Evolutionary conservation across 2,888 invertebrate genomes (phyloP), one percentile per base, ranked within the genome.

Genomic region (Drosophila paucipuncta): DNA sequence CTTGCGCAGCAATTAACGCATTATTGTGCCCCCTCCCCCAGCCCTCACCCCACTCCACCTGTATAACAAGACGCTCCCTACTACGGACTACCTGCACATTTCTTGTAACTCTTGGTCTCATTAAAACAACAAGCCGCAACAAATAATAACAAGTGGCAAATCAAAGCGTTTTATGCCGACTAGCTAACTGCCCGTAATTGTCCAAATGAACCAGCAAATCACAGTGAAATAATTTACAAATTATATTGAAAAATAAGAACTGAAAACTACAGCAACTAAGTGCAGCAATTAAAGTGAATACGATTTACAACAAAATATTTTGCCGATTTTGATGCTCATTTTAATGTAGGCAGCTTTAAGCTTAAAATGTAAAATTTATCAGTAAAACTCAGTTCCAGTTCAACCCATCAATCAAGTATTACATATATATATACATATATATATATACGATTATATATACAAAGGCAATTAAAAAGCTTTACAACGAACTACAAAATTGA

Each of bases 141-240:
- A 57, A 30, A 28, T n/a, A 57, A 39, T 55, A 67, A 59, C 53
- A 63, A 31, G 39, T 28, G 39, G 28, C 57, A 82, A 83, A 87
- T 85, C 87, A 87, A 85, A 85, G 87, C 22, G 30, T 43, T 68
- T 58, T 28, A 31, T 62, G 85, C 87, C 83, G 85, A 73, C 85
- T 61, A 22, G 64, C 53, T 57, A 37, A 22, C 7, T 37, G 22
- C 31, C 43, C n/a, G 31, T 63, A 74, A 76, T 80, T 74, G 53
- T 59, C 53, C 70, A 62, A 78, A 55, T 55, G 67, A 68, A 41
- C 53, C 47, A 47, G 62, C 54, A 68, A 66, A 25, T 25, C 22
- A 7, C 22, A 25, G 16, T 47, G 43, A 62, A 62, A 73, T 60
- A 37, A 68, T 58, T 64, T 37, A 25, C 18, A 55, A 57, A 39